A percentile compares a stretch with the other conserved stretches of the same genome.
Evolutionary conservation across 2,113 vertebrate genomes (phyloP).

Genomic region (Seriola quinqueradiata): DNA sequence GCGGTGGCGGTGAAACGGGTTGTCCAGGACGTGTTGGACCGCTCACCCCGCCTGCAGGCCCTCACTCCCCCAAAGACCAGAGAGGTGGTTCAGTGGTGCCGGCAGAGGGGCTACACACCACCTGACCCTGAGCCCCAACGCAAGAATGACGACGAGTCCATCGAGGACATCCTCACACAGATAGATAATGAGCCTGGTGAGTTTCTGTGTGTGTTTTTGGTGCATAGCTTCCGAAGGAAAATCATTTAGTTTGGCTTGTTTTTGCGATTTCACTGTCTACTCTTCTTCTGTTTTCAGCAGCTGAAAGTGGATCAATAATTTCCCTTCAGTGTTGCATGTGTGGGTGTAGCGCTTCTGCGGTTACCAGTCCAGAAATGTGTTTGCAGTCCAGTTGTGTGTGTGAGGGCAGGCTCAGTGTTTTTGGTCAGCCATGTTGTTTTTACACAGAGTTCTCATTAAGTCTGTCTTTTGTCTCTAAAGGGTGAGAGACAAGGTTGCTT

Average conservation of each 20-base stretch:
- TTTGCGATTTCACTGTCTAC: constrained; percentile 5
- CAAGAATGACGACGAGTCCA: constrained; percentile 89
- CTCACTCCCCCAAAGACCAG: constrained; percentile 91
- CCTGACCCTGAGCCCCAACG: constrained; percentile 91
- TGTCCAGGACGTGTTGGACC: constrained; percentile 93
- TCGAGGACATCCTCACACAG: constrained; percentile 96
- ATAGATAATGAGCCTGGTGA: constrained; percentile 96
- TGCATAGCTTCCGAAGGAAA: not conserved
- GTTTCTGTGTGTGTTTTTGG: constrained; percentile 31
- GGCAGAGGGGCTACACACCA: constrained; percentile 94
- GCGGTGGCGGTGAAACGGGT: constrained; percentile 93
- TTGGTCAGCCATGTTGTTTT: constrained; percentile 22
- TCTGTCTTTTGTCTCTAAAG: constrained; percentile 56
- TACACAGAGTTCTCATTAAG: constrained; percentile 48
- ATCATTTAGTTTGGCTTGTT: not conserved
- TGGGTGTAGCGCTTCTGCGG: constrained; percentile 51
- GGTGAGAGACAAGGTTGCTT: constrained; percentile 38
- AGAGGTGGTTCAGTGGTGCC: constrained; percentile 96
- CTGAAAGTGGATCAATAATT: constrained; percentile 50
- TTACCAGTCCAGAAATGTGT: constrained; percentile 42
- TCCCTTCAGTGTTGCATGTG: constrained; percentile 36
- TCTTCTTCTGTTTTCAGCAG: constrained; percentile 24
- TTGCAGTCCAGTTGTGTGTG: constrained; percentile 40
- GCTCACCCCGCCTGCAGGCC: constrained; percentile 89
- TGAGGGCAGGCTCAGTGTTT: constrained; percentile 27